A percentile compares a stretch with the other conserved stretches of the same genome.
Evolutionary conservation across 2,113 vertebrate genomes (phyloP).

Genomic region (Macroglossus sobrinus): DNA sequence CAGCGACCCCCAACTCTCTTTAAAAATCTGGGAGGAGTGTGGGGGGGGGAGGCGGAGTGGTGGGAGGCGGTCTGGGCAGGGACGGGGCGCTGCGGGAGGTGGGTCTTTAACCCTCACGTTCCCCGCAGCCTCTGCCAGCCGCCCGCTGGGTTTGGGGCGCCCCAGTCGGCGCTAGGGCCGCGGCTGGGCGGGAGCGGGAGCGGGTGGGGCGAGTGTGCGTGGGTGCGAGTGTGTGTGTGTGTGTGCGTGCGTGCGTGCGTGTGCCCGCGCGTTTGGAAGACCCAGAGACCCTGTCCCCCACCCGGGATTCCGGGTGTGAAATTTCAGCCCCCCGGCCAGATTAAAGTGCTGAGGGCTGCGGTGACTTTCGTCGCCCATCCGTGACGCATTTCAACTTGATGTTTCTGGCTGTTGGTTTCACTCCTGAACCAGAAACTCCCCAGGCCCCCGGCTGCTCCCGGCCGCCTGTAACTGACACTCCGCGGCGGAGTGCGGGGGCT

Average conservation of each 20-base stretch:
- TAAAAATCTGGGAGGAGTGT: background rate
- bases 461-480: constrained; percentile 37
- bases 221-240: background rate
- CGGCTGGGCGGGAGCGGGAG: constrained; percentile 25
- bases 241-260: background rate
- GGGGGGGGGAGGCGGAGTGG: background rate
- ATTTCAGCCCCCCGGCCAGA: constrained; percentile 37
- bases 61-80: constrained; percentile 8
- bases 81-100: background rate
- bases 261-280: background rate
- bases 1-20: constrained; percentile 2
- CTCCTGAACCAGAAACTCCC: constrained; percentile 32
- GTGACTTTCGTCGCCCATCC: constrained; percentile 37
- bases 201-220: constrained; percentile 29
- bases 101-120: constrained; percentile 45
- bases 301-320: constrained; percentile 46
- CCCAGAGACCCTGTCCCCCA: background rate
- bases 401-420: constrained; percentile 32
- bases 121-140: background rate
- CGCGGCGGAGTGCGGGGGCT: background rate
- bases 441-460: background rate
- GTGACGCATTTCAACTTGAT: constrained; percentile 73
- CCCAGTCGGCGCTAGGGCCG: constrained; percentile 55
- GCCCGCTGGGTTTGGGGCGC: constrained; percentile 28
- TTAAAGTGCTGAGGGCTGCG: constrained; percentile 48